Evolutionary conservation across 2,797 vertebrate species (phyloP).

Genomic region (Alauda arvensis): DNA sequence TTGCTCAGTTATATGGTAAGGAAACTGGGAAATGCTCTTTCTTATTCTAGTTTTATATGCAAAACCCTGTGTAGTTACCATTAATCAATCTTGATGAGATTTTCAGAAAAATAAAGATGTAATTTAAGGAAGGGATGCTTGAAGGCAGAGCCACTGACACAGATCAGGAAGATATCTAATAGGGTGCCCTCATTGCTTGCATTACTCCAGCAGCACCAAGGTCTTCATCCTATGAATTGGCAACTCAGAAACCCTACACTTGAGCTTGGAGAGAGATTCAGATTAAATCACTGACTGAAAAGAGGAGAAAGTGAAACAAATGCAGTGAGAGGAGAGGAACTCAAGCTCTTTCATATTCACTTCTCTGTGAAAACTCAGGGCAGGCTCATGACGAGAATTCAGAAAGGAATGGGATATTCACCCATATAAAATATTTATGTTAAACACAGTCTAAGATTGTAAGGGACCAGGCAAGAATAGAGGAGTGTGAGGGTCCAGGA

Average conservation of each 20-base stretch:
- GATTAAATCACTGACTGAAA: conserved; percentile 16
- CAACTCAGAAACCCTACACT: not conserved
- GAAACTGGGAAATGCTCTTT: not conserved
- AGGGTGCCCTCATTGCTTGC: not conserved
- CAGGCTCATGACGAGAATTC: conserved; percentile 1
- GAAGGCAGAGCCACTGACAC: not conserved
- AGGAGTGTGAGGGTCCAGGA: not conserved
- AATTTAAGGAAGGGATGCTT: not conserved
- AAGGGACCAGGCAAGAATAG: not conserved
- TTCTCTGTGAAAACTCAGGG: conserved; percentile 43
- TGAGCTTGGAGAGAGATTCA: not conserved
- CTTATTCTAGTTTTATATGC: not conserved
- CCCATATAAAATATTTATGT: not conserved
- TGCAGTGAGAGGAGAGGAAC: conserved; percentile 36
- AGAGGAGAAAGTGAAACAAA: conserved; percentile 65
- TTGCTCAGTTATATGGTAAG: not conserved
- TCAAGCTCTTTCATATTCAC: conserved; percentile 51
- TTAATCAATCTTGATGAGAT: not conserved
- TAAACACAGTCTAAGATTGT: not conserved
- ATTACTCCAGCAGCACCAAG: not conserved
- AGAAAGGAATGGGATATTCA: conserved; percentile 25
- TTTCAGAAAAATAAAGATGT: not conserved
- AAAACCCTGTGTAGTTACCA: not conserved
- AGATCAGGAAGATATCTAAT: not conserved
- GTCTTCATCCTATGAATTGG: not conserved